Evolutionary conservation across 2,888 invertebrate genomes (phyloP), one percentile per base, ranked within the genome.

Genomic region (Coelopa pilipes): DNA sequence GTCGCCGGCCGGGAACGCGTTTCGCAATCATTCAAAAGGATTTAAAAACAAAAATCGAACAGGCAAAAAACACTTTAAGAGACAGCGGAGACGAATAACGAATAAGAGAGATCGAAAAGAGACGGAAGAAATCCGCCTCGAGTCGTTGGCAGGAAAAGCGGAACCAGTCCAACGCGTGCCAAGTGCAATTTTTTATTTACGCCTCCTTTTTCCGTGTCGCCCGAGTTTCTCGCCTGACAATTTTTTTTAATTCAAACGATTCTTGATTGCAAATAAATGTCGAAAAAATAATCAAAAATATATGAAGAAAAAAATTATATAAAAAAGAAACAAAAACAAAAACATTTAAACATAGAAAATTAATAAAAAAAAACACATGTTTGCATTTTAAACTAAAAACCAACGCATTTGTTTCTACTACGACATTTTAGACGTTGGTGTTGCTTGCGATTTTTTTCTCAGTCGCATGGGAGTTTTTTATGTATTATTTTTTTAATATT

Each of bases 151-250:
- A 34, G 34, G 34, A 34, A 34, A 34, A 34, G 34, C 1, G 21
- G 50, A 66, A 66, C 66, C 9, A 19, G 66, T 66, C 50, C 50
- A 66, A 49, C 21, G 66, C 66, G 50, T 49, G 66, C 21, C 50
- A 24, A 63, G n/a, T 46, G 46, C 15, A 11, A 50, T 69, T 46
- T 34, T 34, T 34, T 57, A 21, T 69, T 47, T 59, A 45, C 17
- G 53, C 21, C 21, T 17, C 17, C 46, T 57, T 59, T 55, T 69
- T 46, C 59, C 19, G 34, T 50, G 53, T 53, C 34, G 24, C 17
- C 15, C 24, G 21, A 55, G 21, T 53, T 55, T 68, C 53, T 21
- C 21, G n/a, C 46, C 17, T 63, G 15, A 19, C 17, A 5, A 53
- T 68, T 34, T 55, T 68, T 55, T 17, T 50, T 34, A 34, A 34